Conservation (phyloP, 1,140 invertebrate species). For the Spodoptera litura region DNA sequence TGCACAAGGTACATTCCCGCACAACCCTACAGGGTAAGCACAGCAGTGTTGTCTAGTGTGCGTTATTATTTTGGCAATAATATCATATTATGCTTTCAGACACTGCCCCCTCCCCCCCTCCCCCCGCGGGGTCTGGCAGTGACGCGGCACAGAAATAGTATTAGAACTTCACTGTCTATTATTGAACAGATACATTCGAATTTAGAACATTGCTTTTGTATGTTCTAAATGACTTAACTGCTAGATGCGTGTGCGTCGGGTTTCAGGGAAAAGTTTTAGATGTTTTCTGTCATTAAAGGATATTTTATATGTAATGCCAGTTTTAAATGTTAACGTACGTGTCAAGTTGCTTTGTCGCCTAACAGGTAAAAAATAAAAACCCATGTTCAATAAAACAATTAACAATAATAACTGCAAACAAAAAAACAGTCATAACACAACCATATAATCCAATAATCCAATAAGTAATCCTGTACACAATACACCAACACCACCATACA, state of each 20-base stretch:
- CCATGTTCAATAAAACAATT: too few relatives aligned
- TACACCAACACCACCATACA: too few relatives aligned
- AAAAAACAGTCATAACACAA: too few relatives aligned
- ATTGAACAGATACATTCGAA: conserved; percentile 73
- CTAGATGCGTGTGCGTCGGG: not conserved
- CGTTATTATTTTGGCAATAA: conserved; percentile 83
- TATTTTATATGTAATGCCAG: too few relatives aligned
- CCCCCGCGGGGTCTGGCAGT: conserved; percentile 59
- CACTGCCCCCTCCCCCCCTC: conserved; percentile 56
- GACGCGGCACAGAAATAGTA: conserved; percentile 76
- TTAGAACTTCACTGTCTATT: conserved; percentile 81
- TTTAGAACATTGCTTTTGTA: conserved; percentile 69
- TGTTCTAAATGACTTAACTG: conserved; percentile 53
- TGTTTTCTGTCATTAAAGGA: too few relatives aligned
- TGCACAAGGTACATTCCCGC: not conserved
- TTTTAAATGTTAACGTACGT: too few relatives aligned
- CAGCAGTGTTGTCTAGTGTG: conserved; percentile 64
- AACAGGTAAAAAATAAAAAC: too few relatives aligned
- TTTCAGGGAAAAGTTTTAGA: too few relatives aligned
- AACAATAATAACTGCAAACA: too few relatives aligned
- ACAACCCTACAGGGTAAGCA: conserved; percentile 59
- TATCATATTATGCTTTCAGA: conserved; percentile 75
- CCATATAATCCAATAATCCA: too few relatives aligned
- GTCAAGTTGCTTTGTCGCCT: too few relatives aligned
- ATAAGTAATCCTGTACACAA: too few relatives aligned